A percentile compares a stretch with the other conserved stretches of the same genome.
Conservation (phyloP, 2,113 vertebrate species). For the Melanostigma gelatinosum region DNA sequence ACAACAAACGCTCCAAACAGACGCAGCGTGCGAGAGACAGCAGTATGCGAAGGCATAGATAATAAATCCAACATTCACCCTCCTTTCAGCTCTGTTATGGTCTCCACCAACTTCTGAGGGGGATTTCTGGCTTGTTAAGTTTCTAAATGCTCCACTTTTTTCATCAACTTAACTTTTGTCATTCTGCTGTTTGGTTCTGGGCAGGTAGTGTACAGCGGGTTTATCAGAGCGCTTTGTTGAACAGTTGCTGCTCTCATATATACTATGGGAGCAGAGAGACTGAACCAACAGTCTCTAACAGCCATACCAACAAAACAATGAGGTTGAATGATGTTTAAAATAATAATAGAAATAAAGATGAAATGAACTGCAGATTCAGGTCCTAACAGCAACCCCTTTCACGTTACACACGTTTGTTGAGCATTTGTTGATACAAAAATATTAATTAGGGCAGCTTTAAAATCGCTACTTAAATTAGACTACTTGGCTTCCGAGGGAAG, state of each 20-base stretch:
- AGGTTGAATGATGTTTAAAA: neutral
- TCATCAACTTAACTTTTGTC: neutral
- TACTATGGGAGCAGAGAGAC: neutral
- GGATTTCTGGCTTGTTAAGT: neutral
- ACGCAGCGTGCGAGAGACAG: too few species aligned
- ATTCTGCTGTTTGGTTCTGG: neutral
- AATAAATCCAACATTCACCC: neutral
- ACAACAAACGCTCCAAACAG: too few species aligned
- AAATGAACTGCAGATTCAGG: neutral
- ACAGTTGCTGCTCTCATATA: neutral
- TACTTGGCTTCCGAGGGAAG: neutral
- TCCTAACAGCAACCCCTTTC: neutral
- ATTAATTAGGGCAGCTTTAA: neutral
- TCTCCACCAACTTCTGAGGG: neutral
- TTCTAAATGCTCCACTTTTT: neutral
- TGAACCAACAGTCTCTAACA: neutral
- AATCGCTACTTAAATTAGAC: too few species aligned
- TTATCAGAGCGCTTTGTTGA: neutral
- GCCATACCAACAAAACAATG: neutral
- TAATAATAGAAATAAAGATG: neutral
- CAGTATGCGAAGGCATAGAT: too few species aligned
- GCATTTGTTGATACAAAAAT: slow-evolving; percentile 20
- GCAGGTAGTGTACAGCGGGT: neutral
- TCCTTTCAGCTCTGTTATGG: neutral
- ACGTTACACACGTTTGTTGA: neutral